These are phyloP conservation scores for Cyprinella venusta DNA, from an alignment of 2,797 vertebrate species.

Conservation along the genomic window DNA sequence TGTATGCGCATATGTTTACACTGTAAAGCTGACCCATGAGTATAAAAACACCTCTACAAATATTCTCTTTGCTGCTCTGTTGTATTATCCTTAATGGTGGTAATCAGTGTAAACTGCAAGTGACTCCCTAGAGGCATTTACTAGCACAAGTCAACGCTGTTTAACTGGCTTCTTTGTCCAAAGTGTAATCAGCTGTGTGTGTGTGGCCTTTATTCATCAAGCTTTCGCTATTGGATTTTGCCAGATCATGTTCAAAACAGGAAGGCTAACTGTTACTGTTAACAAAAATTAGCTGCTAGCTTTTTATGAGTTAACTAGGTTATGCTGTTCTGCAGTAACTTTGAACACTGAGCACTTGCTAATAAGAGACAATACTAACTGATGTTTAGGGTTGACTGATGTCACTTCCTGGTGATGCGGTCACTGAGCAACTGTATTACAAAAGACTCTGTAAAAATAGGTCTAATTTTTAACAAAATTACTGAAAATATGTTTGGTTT, in stretches of 20 bases:
- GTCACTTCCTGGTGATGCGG: constrained; percentile 10
- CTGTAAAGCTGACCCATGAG: constrained; percentile 14
- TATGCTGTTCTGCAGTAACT: background rate
- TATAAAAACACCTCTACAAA: constrained; percentile 21
- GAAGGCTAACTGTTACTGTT: background rate
- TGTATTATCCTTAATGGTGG: constrained; percentile 4
- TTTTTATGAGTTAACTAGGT: background rate
- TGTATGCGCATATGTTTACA: constrained; percentile 33
- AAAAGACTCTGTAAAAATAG: constrained; percentile 11
- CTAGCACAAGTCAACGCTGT: constrained; percentile 10
- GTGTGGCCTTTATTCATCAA: constrained; percentile 16
- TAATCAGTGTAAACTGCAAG: constrained; percentile 2
- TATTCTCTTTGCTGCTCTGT: constrained; percentile 13
- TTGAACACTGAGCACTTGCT: background rate
- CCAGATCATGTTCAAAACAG: constrained; percentile 30
- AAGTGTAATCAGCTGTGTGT: constrained; percentile 40
- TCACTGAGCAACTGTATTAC: background rate
- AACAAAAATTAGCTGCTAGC: constrained; percentile 7
- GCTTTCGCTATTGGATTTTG: constrained; percentile 25
- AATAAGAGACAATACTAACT: background rate
- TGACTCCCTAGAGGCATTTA: constrained; percentile 39
- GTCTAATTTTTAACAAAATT: background rate
- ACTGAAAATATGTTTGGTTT: background rate
- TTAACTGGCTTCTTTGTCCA: constrained; percentile 38
- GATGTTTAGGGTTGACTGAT: background rate